phyloP scores from a whole-genome alignment of 2,888 invertebrate genomes.

The Epirrhoe tristata region DNA sequence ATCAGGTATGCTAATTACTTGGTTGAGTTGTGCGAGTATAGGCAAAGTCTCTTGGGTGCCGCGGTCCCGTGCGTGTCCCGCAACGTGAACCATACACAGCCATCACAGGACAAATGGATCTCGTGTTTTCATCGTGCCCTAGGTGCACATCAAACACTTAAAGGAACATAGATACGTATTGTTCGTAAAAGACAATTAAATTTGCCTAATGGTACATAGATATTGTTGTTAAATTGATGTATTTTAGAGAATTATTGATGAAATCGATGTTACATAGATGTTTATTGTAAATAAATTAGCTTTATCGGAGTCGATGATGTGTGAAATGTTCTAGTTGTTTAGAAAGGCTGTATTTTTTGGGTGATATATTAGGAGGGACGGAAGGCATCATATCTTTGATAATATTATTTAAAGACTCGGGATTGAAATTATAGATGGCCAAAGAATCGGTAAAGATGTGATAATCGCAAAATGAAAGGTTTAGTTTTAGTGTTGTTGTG shows the following conservation, averaged over 20 bases:
- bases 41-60: neutral
- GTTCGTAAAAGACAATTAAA: constrained; percentile 70
- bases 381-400: constrained; percentile 80
- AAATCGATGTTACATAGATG: constrained; percentile 85
- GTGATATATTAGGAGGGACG: constrained; percentile 81
- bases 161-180: constrained; percentile 58
- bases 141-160: constrained; percentile 14
- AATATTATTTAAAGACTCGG: constrained; percentile 66
- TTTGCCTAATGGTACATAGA: constrained; percentile 75
- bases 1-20: too few species aligned
- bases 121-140: constrained; percentile 15
- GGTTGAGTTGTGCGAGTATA: neutral
- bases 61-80: constrained; percentile 7
- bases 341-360: constrained; percentile 84
- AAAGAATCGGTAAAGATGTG: constrained; percentile 75
- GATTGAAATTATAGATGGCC: constrained; percentile 40
- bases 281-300: constrained; percentile 81
- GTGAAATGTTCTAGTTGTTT: constrained; percentile 76
- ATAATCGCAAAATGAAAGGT: constrained; percentile 66
- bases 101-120: constrained; percentile 29
- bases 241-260: constrained; percentile 84
- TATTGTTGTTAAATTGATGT: constrained; percentile 84
- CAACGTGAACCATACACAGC: constrained; percentile 15
- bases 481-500: constrained; percentile 85
- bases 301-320: constrained; percentile 67